Evolutionary conservation across 2,888 invertebrate genomes (phyloP).

Genomic region (Chloromyia formosa): DNA sequence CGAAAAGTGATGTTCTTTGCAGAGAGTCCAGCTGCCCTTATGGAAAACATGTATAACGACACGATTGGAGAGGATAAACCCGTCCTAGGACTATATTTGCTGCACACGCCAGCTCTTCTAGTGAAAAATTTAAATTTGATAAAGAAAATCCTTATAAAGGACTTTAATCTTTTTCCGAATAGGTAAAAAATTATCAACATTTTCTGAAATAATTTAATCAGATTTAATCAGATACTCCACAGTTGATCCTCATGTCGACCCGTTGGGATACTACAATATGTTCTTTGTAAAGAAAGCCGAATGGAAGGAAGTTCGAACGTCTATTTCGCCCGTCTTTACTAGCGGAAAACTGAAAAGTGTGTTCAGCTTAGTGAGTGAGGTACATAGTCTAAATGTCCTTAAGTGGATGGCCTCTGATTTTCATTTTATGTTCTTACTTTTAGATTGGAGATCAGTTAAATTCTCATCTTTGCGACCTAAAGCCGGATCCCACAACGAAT

Average conservation of each 20-base stretch:
- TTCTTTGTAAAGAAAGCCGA: constrained; percentile 63
- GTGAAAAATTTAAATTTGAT: constrained; percentile 64
- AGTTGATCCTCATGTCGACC: constrained; percentile 59
- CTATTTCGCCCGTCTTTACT: constrained; percentile 65
- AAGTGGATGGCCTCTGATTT: background rate
- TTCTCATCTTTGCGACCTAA: constrained; percentile 23
- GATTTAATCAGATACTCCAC: constrained; percentile 52
- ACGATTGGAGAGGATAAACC: constrained; percentile 54
- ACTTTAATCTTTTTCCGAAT: constrained; percentile 64
- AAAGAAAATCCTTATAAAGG: constrained; percentile 64
- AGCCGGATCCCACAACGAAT: constrained; percentile 2
- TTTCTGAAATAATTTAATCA: background rate
- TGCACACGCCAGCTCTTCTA: constrained; percentile 64
- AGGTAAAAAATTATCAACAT: too few relatives aligned
- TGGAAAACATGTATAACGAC: constrained; percentile 61
- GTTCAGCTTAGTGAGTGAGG: constrained; percentile 60
- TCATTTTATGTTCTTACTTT: background rate
- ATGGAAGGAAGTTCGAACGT: constrained; percentile 64
- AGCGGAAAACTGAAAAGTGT: constrained; percentile 62
- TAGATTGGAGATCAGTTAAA: constrained; percentile 43
- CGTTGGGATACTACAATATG: constrained; percentile 61
- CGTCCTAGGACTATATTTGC: constrained; percentile 61
- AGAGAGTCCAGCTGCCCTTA: constrained; percentile 57
- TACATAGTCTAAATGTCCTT: constrained; percentile 46
- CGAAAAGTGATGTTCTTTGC: constrained; percentile 56